A percentile compares a stretch with the other conserved stretches of the same genome.
Evolutionary conservation across 2,113 vertebrate genomes (phyloP).

Genomic region (Melanerpes aurifrons): DNA sequence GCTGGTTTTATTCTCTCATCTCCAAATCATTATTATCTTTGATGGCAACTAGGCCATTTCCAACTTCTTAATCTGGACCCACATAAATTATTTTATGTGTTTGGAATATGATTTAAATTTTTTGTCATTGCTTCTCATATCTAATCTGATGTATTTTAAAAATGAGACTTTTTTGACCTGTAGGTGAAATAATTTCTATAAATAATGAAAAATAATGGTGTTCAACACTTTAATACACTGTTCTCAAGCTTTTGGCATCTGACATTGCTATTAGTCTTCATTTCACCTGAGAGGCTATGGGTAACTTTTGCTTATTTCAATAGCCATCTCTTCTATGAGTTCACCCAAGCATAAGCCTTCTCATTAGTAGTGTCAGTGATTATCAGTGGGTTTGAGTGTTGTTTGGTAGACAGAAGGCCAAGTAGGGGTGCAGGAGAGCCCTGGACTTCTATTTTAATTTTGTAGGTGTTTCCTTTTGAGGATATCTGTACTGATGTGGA

Average conservation of each 20-base stretch:
- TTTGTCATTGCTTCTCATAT: neutral
- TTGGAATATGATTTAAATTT: neutral
- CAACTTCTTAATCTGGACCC: neutral
- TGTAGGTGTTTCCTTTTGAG: neutral
- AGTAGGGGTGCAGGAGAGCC: neutral
- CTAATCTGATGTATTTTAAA: neutral
- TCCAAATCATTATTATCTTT: accelerated
- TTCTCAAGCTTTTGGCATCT: neutral
- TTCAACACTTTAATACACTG: neutral
- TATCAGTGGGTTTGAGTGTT: accelerated
- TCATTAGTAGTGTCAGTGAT: neutral
- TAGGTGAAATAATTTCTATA: neutral
- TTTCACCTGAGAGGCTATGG: neutral
- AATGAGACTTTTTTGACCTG: neutral
- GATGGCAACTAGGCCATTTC: neutral
- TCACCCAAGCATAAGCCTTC: neutral
- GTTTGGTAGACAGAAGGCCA: neutral
- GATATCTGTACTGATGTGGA: neutral
- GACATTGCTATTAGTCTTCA: neutral
- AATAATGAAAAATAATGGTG: neutral
- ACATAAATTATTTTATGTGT: neutral
- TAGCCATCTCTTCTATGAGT: neutral
- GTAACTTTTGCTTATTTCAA: neutral
- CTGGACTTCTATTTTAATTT: neutral
- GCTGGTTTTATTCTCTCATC: neutral